A percentile compares a stretch with the other conserved stretches of the same genome.
These are phyloP conservation scores for Pammene fasciana DNA, from an alignment of 2,888 invertebrate species.

Conservation along the genomic window DNA sequence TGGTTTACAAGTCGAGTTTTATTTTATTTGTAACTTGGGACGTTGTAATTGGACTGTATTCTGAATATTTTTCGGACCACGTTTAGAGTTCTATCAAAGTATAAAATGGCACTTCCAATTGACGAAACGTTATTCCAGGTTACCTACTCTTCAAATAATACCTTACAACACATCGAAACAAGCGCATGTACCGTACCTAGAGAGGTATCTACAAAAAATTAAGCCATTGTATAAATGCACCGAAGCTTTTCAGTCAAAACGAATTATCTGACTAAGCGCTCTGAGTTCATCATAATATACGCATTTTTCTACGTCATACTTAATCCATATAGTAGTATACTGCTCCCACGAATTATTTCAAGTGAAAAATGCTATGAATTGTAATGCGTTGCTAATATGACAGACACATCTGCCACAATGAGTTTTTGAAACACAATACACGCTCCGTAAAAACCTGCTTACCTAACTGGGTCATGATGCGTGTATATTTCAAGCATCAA, in stretches of 20 bases:
- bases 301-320: neutral
- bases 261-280: neutral
- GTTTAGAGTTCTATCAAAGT: too few species aligned
- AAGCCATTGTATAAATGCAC: too few species aligned
- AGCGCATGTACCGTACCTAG: too few species aligned
- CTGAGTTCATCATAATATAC: neutral
- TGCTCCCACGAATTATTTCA: slow-evolving; percentile 8
- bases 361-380: neutral
- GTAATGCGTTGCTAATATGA: slow-evolving; percentile 8
- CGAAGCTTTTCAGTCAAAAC: too few species aligned
- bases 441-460: slow-evolving; percentile 4
- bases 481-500: slow-evolving; percentile 21
- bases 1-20: neutral
- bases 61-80: neutral
- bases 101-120: too few species aligned
- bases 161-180: too few species aligned
- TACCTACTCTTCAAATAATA: too few species aligned
- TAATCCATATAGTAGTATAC: neutral
- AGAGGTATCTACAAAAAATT: too few species aligned
- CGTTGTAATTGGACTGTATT: too few species aligned
- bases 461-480: slow-evolving; percentile 21
- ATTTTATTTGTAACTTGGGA: neutral
- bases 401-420: slow-evolving; percentile 20
- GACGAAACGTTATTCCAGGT: too few species aligned
- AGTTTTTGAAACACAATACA: slow-evolving; percentile 17